Base-by-base conservation (phyloP, 1,140 invertebrate species). In the Macrotrachela quadricornifera region DNA sequence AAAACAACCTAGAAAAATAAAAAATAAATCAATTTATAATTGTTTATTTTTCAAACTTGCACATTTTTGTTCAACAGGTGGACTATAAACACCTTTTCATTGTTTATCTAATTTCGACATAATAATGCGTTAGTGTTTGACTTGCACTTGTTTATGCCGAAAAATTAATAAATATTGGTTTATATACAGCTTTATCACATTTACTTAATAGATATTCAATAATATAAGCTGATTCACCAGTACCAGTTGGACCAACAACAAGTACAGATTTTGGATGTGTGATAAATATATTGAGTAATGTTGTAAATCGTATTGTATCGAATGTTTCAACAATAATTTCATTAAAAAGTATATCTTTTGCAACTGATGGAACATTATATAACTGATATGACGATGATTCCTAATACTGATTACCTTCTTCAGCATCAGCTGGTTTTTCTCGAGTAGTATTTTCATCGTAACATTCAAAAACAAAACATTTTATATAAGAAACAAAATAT, bases 91-190 rank as follows among this genome's bases (percentile, higher is more conserved):
- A 6, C 86, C 86, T 75, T 91, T 91, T 53, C 84, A 75, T 54
- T 86, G 75, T 66, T 87, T 91, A 65, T 92, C 86, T 50, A 94
- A 68, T 68, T 90, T 91, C 13, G 78, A 80, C 85, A 92, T 90
- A 46, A 95, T 85, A 46, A 91, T 85, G 62, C 90, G 83, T 71
- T 92, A n/a, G 87, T 0, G 84, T 88, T 67, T 85, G 82, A 71
- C 83, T 87, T 13, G 86, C 83, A 21, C 81, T 82, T 0, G 87
- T 91, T 73, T 91, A 84, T 0, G 85, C 85, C 0, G 86, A 91
- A 67, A 92, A 92, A 60, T 82, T 87, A 54, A 87, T 79, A 6
- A 86, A 63, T 56, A 69, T 68, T 0, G 85, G 82, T 63, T 83
- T 84, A 61, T 81, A 91, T 0, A 78, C 63, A n/a, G 77, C 75